phyloP scores from a whole-genome alignment of 2,888 invertebrate species.

The Hemicrepidius hirtus region DNA sequence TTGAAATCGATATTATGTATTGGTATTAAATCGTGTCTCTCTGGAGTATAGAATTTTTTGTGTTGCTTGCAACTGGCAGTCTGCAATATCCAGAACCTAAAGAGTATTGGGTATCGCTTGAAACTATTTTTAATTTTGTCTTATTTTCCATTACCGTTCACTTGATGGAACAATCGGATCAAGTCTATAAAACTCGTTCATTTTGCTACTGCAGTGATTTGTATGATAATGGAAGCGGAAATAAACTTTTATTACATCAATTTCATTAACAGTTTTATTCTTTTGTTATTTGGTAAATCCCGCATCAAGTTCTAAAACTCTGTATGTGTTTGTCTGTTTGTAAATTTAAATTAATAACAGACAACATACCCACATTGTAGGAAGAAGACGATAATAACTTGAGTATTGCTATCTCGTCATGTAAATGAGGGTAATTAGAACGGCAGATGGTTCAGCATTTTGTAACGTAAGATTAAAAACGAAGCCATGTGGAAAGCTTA shows the following conservation, averaged over 20 bases:
- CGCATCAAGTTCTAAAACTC: neutral
- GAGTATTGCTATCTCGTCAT: constrained; percentile 2
- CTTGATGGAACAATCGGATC: constrained; percentile 21
- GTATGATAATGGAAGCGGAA: constrained; percentile 34
- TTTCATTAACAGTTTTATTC: constrained; percentile 35
- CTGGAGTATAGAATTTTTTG: no score
- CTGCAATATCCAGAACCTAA: no score
- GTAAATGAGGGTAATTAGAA: constrained; percentile 14
- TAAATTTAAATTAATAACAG: neutral
- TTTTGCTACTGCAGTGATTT: constrained; percentile 18
- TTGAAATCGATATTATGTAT: no score
- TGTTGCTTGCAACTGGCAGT: no score
- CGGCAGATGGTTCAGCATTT: constrained; percentile 1
- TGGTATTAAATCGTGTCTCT: no score
- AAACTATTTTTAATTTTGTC: constrained; percentile 12
- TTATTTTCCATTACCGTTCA: constrained; percentile 16
- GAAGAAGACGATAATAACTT: constrained; percentile 3
- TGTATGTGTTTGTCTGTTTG: neutral
- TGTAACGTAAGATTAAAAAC: neutral
- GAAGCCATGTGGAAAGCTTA: no score
- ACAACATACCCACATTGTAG: neutral
- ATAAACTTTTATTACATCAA: constrained; percentile 33
- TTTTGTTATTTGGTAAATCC: constrained; percentile 25
- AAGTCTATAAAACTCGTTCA: constrained; percentile 22
- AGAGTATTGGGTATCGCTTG: neutral